Conservation (phyloP, 2,797 vertebrate genomes). For the Rallus crepitans region DNA sequence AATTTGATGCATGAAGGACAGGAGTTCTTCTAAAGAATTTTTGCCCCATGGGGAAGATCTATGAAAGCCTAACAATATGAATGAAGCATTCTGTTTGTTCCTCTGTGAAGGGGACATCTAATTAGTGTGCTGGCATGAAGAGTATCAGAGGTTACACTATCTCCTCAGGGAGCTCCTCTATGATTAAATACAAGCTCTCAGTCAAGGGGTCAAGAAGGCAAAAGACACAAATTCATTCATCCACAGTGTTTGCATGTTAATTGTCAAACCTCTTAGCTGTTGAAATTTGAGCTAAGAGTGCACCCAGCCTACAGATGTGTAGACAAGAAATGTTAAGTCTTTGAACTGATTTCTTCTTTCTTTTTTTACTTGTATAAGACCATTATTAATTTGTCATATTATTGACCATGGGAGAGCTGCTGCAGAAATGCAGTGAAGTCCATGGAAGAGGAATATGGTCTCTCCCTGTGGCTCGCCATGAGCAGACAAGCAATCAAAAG, state of each 20-base stretch:
- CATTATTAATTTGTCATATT: background rate
- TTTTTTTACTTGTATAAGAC: background rate
- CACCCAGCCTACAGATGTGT: background rate
- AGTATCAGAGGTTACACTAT: constrained; percentile 2
- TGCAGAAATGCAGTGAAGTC: background rate
- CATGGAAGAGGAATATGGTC: background rate
- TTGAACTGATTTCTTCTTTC: background rate
- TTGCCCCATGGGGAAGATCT: background rate
- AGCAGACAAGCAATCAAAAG: background rate
- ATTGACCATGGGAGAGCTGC: background rate
- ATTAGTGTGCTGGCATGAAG: constrained; percentile 28
- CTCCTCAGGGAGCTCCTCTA: constrained; percentile 14
- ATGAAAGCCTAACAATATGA: constrained; percentile 9
- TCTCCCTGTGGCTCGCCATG: background rate
- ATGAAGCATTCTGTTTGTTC: constrained; percentile 27
- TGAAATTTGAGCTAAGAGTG: background rate
- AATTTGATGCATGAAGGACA: background rate
- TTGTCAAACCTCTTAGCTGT: background rate
- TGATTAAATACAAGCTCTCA: constrained; percentile 38
- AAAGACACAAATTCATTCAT: constrained; percentile 26
- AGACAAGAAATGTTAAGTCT: background rate
- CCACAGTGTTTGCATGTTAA: constrained; percentile 27
- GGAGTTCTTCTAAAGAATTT: background rate
- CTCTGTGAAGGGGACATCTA: constrained; percentile 9
- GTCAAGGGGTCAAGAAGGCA: constrained; percentile 34